Conservation (phyloP, 2,113 vertebrate species). For the Zootoca vivipara region DNA sequence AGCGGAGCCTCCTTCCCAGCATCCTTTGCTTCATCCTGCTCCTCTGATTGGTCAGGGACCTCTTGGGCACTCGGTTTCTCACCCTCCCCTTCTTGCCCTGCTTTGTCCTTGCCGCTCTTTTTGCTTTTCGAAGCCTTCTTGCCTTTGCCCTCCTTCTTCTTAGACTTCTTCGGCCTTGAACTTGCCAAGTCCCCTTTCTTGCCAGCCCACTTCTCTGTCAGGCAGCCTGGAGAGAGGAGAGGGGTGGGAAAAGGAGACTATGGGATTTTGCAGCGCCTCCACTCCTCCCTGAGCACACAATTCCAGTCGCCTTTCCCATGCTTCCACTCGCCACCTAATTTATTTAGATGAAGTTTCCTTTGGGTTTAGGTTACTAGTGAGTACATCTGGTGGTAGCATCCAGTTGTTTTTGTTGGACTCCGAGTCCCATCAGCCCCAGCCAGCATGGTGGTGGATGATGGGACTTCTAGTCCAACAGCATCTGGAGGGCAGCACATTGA, state of each 20-base stretch:
- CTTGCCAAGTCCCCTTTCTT: slow-evolving; percentile 87
- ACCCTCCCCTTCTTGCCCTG: slow-evolving; percentile 12
- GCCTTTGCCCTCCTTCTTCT: slow-evolving; percentile 78
- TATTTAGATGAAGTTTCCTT: background rate
- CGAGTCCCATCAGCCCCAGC: no score
- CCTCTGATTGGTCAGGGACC: background rate
- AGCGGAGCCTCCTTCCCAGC: slow-evolving; percentile 69
- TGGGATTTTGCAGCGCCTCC: background rate
- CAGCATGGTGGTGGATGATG: no score
- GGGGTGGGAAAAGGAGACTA: background rate
- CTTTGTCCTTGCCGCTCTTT: slow-evolving; percentile 62
- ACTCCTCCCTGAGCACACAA: background rate
- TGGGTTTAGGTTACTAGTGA: background rate
- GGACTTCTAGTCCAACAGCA: no score
- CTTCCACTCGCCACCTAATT: background rate
- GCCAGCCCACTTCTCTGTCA: slow-evolving; percentile 77
- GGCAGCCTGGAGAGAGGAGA: slow-evolving; percentile 66
- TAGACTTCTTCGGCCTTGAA: slow-evolving; percentile 76
- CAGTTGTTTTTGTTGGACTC: no score
- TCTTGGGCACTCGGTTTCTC: background rate
- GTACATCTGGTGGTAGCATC: no score
- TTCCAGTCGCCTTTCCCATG: background rate
- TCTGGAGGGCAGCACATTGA: no score
- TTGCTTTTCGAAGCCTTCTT: slow-evolving; percentile 72
- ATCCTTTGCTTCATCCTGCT: slow-evolving; percentile 39